A percentile compares a stretch with the other conserved stretches of the same genome.
These are phyloP conservation scores for Falco columbarius DNA, from an alignment of 2,797 vertebrate species.

Conservation along the genomic window DNA sequence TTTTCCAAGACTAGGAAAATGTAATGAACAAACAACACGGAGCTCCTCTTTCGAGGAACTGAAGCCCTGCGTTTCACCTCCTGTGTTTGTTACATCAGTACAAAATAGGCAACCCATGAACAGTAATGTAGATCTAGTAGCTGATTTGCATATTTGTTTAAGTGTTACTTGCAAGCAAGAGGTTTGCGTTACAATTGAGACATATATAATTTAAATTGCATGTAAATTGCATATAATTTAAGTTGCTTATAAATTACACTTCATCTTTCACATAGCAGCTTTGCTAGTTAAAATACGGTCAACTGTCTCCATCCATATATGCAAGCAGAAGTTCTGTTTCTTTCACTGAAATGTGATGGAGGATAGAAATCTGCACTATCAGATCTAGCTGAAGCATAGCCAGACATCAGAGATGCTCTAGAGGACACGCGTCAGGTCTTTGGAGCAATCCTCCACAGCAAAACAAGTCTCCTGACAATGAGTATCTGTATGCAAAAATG, in stretches of 20 bases:
- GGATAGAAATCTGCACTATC: neutral
- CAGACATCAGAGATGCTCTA: neutral
- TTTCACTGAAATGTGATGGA: neutral
- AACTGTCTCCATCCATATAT: neutral
- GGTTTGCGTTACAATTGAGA: neutral
- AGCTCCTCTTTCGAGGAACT: neutral
- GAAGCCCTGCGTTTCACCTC: neutral
- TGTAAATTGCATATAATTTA: neutral
- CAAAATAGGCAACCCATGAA: neutral
- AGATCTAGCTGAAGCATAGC: neutral
- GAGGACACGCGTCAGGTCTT: neutral
- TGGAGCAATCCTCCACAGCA: neutral
- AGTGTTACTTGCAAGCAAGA: neutral
- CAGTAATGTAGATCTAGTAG: neutral
- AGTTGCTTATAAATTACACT: neutral
- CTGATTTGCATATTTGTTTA: neutral
- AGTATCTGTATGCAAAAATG: neutral
- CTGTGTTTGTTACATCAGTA: neutral
- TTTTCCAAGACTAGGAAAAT: neutral
- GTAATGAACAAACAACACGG: neutral
- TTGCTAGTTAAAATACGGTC: neutral
- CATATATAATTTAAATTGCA: neutral
- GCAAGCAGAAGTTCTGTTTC: neutral
- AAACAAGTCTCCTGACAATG: neutral
- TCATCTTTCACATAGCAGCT: neutral